Evolutionary conservation across 2,113 vertebrate genomes (phyloP), one percentile per base, ranked within the genome.

Genomic region (Anhinga rufa): DNA sequence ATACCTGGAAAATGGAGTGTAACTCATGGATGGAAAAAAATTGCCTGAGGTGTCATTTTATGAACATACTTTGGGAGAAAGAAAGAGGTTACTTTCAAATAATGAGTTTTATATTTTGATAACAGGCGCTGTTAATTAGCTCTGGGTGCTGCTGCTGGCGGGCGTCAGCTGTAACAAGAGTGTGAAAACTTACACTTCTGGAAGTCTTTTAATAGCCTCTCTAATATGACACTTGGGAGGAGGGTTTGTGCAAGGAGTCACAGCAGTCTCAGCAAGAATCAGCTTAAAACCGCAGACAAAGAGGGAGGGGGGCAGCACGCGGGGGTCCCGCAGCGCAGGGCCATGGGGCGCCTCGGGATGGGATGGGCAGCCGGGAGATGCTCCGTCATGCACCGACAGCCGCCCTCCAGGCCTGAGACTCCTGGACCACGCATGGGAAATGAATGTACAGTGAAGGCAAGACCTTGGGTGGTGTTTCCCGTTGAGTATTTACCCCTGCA

Each of bases 341-440:
- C 60, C 57, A 3, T 6, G 3, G 19, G 5, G 3, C 31, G 12
- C 28, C 17, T 26, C 61, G 5, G 17, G 83, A 18, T 2, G 9
- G 74, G 42, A 32, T 6, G 25, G n/a, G 62, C 55, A 77, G 13
- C 42, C 7, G 9, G 1, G 32, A 49, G 90, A 64, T 81, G 86
- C 48, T 92, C 58, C 12, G 8, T 20, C 7, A 2, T 12, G 54
- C 26, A 2, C 38, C 12, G 2, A 3, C 14, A 29, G 29, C 46
- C 18, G 1, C 55, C 12, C 38, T 13, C 29, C 9, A 6, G 14
- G 36, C 17, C 22, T 6, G 19, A 22, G 34, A 14, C 21, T 55
- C 25, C 17, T 9, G 34, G 11, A 8, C 8, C 26, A 4, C 1
- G 7, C 10, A 3, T 0, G 0, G 17, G 28, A 36, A 54, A 26